Conservation (phyloP, 2,888 invertebrate species). For the Leptopilina drosophilae region DNA sequence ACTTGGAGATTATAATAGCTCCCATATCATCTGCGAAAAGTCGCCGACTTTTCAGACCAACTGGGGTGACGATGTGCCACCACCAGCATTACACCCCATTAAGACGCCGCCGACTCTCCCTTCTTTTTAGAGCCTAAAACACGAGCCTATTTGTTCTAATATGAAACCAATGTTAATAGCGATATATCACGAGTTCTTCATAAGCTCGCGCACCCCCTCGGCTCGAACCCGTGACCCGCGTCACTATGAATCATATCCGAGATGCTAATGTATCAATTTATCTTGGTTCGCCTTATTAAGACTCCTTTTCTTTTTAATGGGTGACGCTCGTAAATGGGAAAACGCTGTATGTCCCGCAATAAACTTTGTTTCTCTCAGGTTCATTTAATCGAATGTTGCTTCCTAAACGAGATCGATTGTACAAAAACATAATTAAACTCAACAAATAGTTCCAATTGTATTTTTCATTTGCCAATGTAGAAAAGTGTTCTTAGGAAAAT, state of each 20-base stretch:
- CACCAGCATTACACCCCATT: conserved; percentile 42
- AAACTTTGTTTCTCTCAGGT: too few relatives aligned
- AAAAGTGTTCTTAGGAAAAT: too few relatives aligned
- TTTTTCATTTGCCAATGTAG: too few relatives aligned
- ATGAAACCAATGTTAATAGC: conserved; percentile 71
- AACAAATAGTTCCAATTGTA: too few relatives aligned
- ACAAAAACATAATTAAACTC: too few relatives aligned
- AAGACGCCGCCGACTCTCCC: conserved; percentile 22
- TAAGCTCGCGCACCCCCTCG: conserved; percentile 46
- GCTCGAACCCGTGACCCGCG: conserved; percentile 58
- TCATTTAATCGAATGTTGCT: too few relatives aligned
- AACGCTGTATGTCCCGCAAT: conserved; percentile 38
- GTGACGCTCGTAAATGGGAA: conserved; percentile 57
- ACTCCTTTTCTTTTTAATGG: conserved; percentile 55
- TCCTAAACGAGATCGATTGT: too few relatives aligned
- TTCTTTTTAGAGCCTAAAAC: conserved; percentile 54
- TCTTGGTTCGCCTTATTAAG: conserved; percentile 63
- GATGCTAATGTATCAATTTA: conserved; percentile 75
- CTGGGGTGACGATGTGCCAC: conserved; percentile 33
- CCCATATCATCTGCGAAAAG: neutral
- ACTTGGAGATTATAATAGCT: conserved; percentile 3
- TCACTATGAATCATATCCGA: conserved; percentile 72
- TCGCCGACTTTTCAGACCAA: neutral
- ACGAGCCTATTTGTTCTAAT: conserved; percentile 70
- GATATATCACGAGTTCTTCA: conserved; percentile 64